Conservation (phyloP, 2,113 vertebrate genomes). For the Guaruba guarouba region DNA sequence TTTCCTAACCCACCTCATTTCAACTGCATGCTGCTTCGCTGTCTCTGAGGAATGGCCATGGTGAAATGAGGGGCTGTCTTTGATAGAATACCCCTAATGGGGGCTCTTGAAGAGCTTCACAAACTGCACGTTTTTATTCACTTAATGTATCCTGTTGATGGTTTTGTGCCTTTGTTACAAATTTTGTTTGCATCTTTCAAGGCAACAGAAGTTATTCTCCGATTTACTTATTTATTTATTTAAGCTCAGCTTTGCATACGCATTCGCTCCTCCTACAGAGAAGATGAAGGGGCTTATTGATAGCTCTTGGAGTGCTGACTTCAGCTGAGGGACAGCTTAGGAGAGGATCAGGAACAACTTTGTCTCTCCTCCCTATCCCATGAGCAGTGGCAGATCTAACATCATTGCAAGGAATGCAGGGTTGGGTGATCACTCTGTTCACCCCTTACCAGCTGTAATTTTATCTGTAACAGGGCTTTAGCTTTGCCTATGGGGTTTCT, state of each 20-base stretch:
- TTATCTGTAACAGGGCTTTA: neutral
- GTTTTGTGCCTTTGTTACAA: neutral
- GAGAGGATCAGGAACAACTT: neutral
- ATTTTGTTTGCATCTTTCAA: neutral
- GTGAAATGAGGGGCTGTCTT: neutral
- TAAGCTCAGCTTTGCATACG: neutral
- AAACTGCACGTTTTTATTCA: neutral
- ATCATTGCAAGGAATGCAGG: neutral
- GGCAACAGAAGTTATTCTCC: neutral
- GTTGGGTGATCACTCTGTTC: neutral
- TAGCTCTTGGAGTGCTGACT: neutral
- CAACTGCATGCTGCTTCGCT: neutral
- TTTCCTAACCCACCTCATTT: neutral
- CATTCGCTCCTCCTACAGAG: neutral
- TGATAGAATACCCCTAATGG: neutral
- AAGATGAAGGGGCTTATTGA: neutral
- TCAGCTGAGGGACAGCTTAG: neutral
- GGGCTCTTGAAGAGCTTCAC: neutral
- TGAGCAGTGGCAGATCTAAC: neutral
- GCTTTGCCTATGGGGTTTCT: neutral
- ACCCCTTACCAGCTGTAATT: neutral
- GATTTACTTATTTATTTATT: neutral
- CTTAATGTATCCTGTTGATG: neutral
- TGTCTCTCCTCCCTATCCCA: neutral
- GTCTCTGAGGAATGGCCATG: neutral